phyloP scores from a whole-genome alignment of 2,113 vertebrate genomes.

The Mungos mungo region DNA sequence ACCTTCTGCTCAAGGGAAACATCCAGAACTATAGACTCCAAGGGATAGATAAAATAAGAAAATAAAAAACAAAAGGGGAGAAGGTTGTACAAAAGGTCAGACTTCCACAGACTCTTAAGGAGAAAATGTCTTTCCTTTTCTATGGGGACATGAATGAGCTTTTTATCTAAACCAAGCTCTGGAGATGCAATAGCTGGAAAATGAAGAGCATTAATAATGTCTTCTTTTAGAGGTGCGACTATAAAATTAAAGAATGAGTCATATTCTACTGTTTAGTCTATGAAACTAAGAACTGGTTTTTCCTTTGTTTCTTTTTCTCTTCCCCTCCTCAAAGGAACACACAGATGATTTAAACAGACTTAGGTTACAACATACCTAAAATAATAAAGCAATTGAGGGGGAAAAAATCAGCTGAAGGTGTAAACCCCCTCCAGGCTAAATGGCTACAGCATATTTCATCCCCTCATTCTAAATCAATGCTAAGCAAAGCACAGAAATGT shows the following conservation, averaged over 20 bases:
- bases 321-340: constrained; percentile 41
- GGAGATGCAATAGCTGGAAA: constrained; percentile 32
- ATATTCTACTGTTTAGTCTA: constrained; percentile 70
- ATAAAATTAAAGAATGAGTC: constrained; percentile 70
- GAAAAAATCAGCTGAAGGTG: constrained; percentile 83
- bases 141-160: neutral
- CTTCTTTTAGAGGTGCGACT: constrained; percentile 55
- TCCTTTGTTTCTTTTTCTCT: constrained; percentile 67
- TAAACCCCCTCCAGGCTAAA: constrained; percentile 82
- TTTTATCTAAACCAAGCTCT: constrained; percentile 25
- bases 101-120: neutral
- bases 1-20: neutral
- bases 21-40: neutral
- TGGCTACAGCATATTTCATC: constrained; percentile 82
- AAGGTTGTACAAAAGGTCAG: constrained; percentile 21
- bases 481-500: constrained; percentile 88
- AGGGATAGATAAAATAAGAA: neutral
- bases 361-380: constrained; percentile 69
- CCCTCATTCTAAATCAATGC: constrained; percentile 86
- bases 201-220: constrained; percentile 55
- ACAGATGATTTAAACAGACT: constrained; percentile 73
- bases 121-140: constrained; percentile 33
- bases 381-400: constrained; percentile 76
- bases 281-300: constrained; percentile 55
- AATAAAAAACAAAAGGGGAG: neutral